These are phyloP conservation scores for Rhabdomys pumilio DNA, from an alignment of 2,797 vertebrate genomes.

Conservation along the genomic window DNA sequence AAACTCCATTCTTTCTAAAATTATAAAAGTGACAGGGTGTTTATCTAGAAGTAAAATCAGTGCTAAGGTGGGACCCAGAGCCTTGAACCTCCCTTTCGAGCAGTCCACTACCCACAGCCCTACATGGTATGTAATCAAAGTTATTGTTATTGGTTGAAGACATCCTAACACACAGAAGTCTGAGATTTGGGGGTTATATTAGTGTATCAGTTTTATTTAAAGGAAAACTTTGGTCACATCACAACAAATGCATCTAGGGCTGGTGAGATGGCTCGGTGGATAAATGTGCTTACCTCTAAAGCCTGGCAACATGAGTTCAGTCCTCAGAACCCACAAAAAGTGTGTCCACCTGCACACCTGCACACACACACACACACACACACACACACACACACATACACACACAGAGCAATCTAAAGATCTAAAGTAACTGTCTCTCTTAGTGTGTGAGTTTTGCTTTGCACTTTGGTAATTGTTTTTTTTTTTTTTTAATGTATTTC, in stretches of 20 bases:
- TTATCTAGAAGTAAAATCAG: background rate
- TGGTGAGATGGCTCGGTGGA: background rate
- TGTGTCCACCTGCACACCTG: no score
- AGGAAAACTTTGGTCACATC: background rate
- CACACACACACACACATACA: no score
- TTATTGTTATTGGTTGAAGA: background rate
- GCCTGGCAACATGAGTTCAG: background rate
- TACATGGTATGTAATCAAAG: background rate
- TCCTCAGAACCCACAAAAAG: background rate
- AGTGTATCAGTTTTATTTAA: background rate
- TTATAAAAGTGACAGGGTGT: background rate
- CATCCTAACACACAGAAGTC: background rate
- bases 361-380: no score
- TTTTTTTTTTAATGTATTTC: background rate
- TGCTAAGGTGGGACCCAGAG: background rate
- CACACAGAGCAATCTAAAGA: no score
- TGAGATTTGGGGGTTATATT: background rate
- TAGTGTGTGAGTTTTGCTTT: background rate
- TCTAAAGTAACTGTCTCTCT: background rate
- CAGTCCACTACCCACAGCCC: rapidly evolving
- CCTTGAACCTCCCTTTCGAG: background rate
- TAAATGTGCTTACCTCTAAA: background rate
- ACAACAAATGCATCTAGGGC: background rate
- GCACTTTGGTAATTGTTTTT: background rate
- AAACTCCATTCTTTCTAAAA: background rate